phyloP scores from a whole-genome alignment of 2,888 invertebrate species.

The Andrena bucephala region DNA sequence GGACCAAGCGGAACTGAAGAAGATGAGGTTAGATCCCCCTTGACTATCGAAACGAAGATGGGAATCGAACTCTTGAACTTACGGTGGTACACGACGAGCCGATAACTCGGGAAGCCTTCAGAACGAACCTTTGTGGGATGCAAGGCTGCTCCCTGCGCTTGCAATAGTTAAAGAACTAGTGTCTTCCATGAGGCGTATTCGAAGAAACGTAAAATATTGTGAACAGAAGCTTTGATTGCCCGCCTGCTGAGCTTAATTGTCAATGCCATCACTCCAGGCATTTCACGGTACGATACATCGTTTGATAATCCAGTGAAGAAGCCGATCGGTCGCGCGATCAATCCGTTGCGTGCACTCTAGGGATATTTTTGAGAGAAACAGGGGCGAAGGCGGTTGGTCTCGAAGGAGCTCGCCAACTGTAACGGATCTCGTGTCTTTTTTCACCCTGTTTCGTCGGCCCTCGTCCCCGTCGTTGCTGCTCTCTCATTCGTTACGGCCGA shows the following conservation, averaged over 20 bases:
- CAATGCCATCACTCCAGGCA: too few species aligned
- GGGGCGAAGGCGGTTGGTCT: constrained; percentile 42
- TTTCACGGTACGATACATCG: background rate
- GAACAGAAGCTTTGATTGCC: too few species aligned
- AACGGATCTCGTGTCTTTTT: constrained; percentile 39
- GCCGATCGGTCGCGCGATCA: constrained; percentile 10
- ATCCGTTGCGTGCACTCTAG: constrained; percentile 16
- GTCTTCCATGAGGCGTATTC: background rate
- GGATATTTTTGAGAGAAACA: constrained; percentile 32
- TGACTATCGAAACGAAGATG: background rate
- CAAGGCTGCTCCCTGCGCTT: background rate
- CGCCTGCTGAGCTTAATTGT: too few species aligned
- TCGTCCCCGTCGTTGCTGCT: constrained; percentile 5
- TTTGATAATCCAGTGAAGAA: constrained; percentile 8
- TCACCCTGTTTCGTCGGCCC: constrained; percentile 16
- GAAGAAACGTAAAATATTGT: background rate
- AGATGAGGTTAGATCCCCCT: constrained; percentile 1
- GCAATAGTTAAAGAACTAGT: background rate
- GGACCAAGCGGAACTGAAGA: background rate
- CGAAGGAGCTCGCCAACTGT: constrained; percentile 37
- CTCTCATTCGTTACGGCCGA: constrained; percentile 32
- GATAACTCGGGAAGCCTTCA: background rate
- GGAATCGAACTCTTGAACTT: background rate
- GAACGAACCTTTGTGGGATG: background rate
- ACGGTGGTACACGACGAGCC: background rate